Base-by-base conservation (phyloP, 2,888 invertebrate species). In the Monoplex corrugatus region DNA sequence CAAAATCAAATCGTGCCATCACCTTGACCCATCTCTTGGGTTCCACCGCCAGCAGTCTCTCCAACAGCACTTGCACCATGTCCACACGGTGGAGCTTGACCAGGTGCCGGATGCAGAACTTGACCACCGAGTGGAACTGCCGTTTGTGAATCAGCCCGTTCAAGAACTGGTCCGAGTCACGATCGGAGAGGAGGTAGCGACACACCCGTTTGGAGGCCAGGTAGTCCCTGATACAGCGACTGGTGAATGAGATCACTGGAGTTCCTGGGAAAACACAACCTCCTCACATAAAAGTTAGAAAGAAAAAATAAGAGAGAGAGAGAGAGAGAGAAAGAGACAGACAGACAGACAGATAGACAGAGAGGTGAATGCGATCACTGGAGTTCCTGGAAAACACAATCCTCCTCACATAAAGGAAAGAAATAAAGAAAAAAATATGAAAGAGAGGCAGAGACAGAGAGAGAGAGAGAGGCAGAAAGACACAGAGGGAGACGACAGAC, bases 141-240 rank as follows among this genome's bases (percentile, higher is more conserved):
- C 90, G 89, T 57, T 90, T 90, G 23, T 90, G 86, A 23, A 92
- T 87, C 45, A 92, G 86, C 32, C 89, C 75, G 35, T 89, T 87
- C 28, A 92, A 87, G 50, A 92, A 90, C 23, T 75, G 78, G 35
- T 91, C 90, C 40, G 90, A 89, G 78, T 91, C 90, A 13, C 90
- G 87, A 87, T 90, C 90, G 5, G 91, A 90, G 86, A 89, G 89
- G 19, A 92, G 83, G 50, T 91, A 91, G n/a, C 91, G 89, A 38
- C 91, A 91, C 38, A 91, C 90, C n/a, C 91, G 83, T 50, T 91
- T 90, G 40, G 91, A 90, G 10, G 92, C 92, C 50, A 92, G 88
- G 88, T 89, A 92, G 57, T 92, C 92, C 40, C 92, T 75, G 88
- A 92, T 91, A 75, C 91, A 90, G 8, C 92, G 89, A 45, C 91